Conservation (phyloP, 2,113 vertebrate genomes). For the Parus major region DNA sequence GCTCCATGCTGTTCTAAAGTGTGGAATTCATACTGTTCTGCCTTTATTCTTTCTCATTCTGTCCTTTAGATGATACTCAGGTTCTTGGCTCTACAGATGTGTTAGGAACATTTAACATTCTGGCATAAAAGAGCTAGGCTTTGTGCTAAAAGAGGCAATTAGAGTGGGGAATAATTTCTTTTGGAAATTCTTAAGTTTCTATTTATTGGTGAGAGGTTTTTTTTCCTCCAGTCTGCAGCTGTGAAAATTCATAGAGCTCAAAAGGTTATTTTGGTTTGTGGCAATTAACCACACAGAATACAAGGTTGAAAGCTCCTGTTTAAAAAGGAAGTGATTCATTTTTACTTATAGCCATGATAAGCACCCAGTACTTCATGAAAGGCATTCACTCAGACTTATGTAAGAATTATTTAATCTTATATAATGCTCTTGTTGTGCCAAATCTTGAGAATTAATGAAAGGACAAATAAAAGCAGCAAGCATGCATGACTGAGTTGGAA, state of each 20-base stretch:
- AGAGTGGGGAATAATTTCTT: constrained; percentile 20
- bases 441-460: constrained; percentile 36
- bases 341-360: constrained; percentile 36
- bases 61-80: neutral
- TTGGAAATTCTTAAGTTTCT: constrained; percentile 44
- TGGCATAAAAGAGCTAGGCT: constrained; percentile 17
- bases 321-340: constrained; percentile 59
- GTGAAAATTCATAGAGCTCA: constrained; percentile 48
- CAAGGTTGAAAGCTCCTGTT: constrained; percentile 15
- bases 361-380: constrained; percentile 22
- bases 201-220: neutral
- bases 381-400: constrained; percentile 39
- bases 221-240: constrained; percentile 26
- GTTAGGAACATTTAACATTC: neutral
- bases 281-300: constrained; percentile 47
- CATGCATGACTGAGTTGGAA: neutral
- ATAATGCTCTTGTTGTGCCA: constrained; percentile 48
- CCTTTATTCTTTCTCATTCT: neutral
- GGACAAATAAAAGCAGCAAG: constrained; percentile 32
- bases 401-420: constrained; percentile 55
- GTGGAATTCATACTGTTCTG: neutral
- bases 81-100: neutral
- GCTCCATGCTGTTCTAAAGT: neutral
- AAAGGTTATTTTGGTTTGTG: constrained; percentile 57
- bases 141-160: constrained; percentile 35